Conservation (phyloP, 2,888 invertebrate species). For the Leptothorax acervorum region DNA sequence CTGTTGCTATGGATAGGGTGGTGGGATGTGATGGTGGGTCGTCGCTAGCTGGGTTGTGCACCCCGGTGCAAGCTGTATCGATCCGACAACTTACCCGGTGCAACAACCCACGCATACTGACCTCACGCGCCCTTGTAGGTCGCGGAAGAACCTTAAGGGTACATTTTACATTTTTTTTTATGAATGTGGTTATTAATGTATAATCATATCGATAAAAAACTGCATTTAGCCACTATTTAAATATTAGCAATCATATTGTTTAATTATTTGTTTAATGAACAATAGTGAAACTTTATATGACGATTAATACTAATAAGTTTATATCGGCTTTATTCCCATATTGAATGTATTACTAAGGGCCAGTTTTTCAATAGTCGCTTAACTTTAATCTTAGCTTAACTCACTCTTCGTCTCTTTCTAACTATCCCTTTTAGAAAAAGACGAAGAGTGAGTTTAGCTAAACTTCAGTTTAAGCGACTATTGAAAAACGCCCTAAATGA, state of each 20-base stretch:
- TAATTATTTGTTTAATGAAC: background rate
- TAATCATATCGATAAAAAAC: background rate
- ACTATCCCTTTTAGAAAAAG: no score
- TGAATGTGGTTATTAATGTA: background rate
- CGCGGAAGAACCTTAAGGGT: slow-evolving; percentile 59
- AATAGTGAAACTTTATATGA: background rate
- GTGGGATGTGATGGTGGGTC: slow-evolving; percentile 63
- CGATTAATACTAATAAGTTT: background rate
- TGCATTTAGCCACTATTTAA: background rate
- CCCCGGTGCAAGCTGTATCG: slow-evolving; percentile 82
- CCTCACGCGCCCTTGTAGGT: slow-evolving; percentile 78
- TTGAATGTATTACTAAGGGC: background rate
- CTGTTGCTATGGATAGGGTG: slow-evolving; percentile 78
- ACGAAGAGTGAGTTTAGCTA: no score
- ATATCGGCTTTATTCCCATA: background rate
- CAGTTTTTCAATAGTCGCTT: no score
- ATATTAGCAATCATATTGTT: background rate
- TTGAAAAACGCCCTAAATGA: background rate
- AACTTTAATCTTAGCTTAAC: no score
- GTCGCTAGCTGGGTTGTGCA: slow-evolving; percentile 80
- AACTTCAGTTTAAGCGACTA: no score
- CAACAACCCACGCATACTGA: slow-evolving; percentile 84
- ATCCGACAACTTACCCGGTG: slow-evolving; percentile 80
- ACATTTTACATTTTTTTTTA: background rate
- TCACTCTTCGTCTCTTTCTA: no score